Evolutionary conservation across 2,888 invertebrate genomes (phyloP), one percentile per base, ranked within the genome.

Genomic region (Pseudeuparius sepicola): DNA sequence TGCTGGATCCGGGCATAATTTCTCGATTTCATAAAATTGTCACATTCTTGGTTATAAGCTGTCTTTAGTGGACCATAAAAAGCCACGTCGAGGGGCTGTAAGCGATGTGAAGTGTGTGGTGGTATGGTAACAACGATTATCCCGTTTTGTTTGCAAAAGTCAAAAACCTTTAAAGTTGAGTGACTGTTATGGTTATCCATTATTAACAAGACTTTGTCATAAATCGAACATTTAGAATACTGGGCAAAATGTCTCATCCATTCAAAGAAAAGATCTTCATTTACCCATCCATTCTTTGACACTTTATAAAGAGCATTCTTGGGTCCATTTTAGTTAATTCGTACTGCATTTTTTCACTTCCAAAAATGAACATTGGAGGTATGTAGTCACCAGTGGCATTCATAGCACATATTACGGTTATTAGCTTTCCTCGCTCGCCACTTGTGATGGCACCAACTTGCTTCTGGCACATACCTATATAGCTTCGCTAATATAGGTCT

Each of bases 281-380:
- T 43, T 6, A 43, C 42, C 46, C 46, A 45, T n/a, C 41, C 45
- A 15, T 26, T 33, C 13, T 41, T 41, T 4, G 39, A 44, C 23
- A 40, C 41, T 20, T 12, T 20, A 24, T 43, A 44, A 17, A 45
- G 25, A 5, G 39, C 17, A 16, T 35, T 40, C 2, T 25, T 16
- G 10, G 42, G 45, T n/a, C 41, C 42, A 39, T 40, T 33, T 27
- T 29, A 17, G 29, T 13, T 13, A 40, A 25, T 6, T 30, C 36
- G 13, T 28, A 10, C 25, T 31, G 16, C 35, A 43, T 37, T 13
- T 41, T 20, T 15, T 29, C 20, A n/a, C 44, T 15, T 13, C 34
- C 31, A 33, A 32, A 44, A 31, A 44, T 43, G 20, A 43, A 43
- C 38, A 44, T 31, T 12, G 32, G 31, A 10, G 31, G 36, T 6